Conservation (phyloP, 2,888 invertebrate genomes). For the Mythimna albipuncta region DNA sequence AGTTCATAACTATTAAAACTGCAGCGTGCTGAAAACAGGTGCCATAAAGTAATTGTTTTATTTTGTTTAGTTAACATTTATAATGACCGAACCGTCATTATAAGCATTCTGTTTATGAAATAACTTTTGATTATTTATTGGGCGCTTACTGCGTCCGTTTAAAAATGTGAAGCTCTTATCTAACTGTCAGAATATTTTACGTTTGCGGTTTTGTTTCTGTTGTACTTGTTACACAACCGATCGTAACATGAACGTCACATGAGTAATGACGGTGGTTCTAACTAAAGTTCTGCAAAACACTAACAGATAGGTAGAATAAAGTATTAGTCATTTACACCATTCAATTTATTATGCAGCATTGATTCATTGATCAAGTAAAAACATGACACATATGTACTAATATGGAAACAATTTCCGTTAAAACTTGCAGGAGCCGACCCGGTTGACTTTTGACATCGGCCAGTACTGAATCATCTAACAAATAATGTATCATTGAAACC, state of each 20-base stretch:
- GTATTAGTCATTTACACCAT: slow-evolving; percentile 60
- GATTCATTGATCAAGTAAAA: slow-evolving; percentile 79
- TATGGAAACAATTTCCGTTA: slow-evolving; percentile 80
- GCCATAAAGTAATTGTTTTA: slow-evolving; percentile 32
- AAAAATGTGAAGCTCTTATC: slow-evolving; percentile 4
- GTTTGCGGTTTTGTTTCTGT: background rate
- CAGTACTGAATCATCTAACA: slow-evolving; percentile 74
- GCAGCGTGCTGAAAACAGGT: slow-evolving; percentile 14
- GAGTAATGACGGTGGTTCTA: slow-evolving; percentile 29
- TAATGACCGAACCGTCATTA: slow-evolving; percentile 7
- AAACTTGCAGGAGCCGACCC: slow-evolving; percentile 71
- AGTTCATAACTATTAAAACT: slow-evolving; percentile 39
- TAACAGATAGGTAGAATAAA: slow-evolving; percentile 56
- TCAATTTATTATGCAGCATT: slow-evolving; percentile 71
- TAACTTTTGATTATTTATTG: background rate
- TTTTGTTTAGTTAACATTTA: slow-evolving; percentile 28
- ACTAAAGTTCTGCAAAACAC: slow-evolving; percentile 33
- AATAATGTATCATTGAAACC: slow-evolving; percentile 72
- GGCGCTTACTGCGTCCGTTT: background rate
- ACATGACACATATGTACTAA: slow-evolving; percentile 76
- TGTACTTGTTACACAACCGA: slow-evolving; percentile 30
- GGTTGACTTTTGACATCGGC: slow-evolving; percentile 75
- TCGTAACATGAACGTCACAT: slow-evolving; percentile 36
- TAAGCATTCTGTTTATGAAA: slow-evolving; percentile 3
- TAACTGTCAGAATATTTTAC: background rate